Conservation (phyloP, 2,113 vertebrate species). For the Blennius ocellaris region DNA sequence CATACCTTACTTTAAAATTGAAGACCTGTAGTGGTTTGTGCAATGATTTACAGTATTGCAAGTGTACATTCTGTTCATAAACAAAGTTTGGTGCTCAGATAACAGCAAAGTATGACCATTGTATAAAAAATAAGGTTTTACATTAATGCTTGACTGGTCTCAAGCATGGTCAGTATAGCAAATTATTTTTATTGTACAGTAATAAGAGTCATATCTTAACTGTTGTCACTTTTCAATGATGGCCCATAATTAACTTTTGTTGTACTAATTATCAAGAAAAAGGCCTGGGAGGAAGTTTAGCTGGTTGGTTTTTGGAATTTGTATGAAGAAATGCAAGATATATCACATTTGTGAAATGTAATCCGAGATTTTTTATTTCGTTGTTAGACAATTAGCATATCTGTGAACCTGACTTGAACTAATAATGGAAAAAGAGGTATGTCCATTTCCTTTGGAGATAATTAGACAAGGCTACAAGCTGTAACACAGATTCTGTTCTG, state of each 20-base stretch:
- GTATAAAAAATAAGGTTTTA: slow-evolving; percentile 73
- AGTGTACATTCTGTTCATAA: slow-evolving; percentile 57
- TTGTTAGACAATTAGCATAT: not conserved
- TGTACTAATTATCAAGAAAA: not conserved
- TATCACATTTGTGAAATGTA: not conserved
- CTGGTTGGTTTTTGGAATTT: not conserved
- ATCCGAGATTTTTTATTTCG: not conserved
- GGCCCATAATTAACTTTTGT: slow-evolving; percentile 26
- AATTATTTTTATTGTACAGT: slow-evolving; percentile 76
- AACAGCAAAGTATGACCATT: slow-evolving; percentile 64
- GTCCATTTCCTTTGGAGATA: slow-evolving; percentile 20
- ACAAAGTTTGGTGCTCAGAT: slow-evolving; percentile 57
- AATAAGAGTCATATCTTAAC: slow-evolving; percentile 58
- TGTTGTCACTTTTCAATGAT: slow-evolving; percentile 55
- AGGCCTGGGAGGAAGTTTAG: slow-evolving; percentile 7
- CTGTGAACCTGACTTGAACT: not conserved
- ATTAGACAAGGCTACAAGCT: slow-evolving; percentile 69
- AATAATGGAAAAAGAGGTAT: slow-evolving; percentile 1
- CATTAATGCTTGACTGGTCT: slow-evolving; percentile 86
- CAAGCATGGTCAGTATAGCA: slow-evolving; percentile 76
- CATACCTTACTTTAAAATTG: slow-evolving; percentile 35
- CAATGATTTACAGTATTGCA: slow-evolving; percentile 73
- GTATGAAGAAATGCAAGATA: not conserved
- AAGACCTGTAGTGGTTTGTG: slow-evolving; percentile 56
- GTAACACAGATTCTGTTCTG: slow-evolving; percentile 45